phyloP scores from a whole-genome alignment of 2,113 vertebrate species.

The Ploceus nigricollis region DNA sequence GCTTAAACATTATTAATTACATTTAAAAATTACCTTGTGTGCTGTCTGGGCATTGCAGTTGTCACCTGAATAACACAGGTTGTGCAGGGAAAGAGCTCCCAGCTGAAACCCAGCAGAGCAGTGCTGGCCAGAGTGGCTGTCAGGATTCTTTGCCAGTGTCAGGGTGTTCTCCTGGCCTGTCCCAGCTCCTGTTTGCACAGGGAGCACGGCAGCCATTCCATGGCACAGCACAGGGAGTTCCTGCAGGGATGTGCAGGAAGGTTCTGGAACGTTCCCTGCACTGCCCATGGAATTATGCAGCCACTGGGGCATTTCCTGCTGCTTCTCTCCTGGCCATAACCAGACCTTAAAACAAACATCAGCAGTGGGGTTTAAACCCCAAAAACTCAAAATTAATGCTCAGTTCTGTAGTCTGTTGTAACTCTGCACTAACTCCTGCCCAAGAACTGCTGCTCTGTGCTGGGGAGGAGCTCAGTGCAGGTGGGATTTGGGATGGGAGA shows the following conservation, averaged over 20 bases:
- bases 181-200: background rate
- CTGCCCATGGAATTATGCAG: background rate
- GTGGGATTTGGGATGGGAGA: background rate
- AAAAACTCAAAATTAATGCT: accelerated
- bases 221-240: accelerated
- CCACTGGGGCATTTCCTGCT: background rate
- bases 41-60: accelerated
- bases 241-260: background rate
- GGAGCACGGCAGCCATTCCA: accelerated
- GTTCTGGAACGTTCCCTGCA: accelerated
- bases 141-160: background rate
- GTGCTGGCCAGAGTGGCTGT: accelerated
- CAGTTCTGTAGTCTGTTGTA: background rate
- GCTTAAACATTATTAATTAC: background rate
- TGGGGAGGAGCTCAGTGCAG: background rate
- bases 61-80: accelerated
- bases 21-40: accelerated
- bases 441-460: accelerated
- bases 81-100: background rate
- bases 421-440: background rate
- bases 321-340: background rate
- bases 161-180: background rate
- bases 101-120: background rate
- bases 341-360: background rate
- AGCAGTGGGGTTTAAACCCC: background rate